phyloP scores from a whole-genome alignment of 2,888 invertebrate species.

The Meta bourneti region DNA sequence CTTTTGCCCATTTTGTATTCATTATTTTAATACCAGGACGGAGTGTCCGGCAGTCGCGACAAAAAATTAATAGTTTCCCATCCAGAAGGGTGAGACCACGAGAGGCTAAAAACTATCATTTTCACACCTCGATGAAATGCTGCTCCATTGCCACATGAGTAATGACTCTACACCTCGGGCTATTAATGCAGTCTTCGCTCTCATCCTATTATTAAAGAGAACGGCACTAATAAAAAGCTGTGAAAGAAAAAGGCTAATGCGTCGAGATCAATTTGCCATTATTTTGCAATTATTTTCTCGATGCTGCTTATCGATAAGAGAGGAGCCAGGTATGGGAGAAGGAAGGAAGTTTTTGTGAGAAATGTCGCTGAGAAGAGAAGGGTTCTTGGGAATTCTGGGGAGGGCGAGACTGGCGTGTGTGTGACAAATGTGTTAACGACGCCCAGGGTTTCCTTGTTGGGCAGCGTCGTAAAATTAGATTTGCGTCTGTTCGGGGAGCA shows the following conservation, averaged over 20 bases:
- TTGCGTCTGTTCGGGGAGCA: slow-evolving; percentile 4
- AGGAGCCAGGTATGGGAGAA: slow-evolving; percentile 7
- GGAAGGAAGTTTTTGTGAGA: slow-evolving; percentile 5
- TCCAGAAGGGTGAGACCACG: slow-evolving; percentile 48
- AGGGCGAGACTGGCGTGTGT: slow-evolving; percentile 39
- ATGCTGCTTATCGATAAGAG: background rate
- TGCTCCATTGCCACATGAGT: slow-evolving; percentile 62
- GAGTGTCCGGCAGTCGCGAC: slow-evolving; percentile 53
- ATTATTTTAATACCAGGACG: slow-evolving; percentile 70
- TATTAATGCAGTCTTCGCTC: slow-evolving; percentile 29
- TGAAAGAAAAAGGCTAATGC: slow-evolving; percentile 28
- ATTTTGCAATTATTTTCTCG: slow-evolving; percentile 64
- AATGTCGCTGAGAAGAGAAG: slow-evolving; percentile 8
- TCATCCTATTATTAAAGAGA: slow-evolving; percentile 65
- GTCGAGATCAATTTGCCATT: slow-evolving; percentile 70
- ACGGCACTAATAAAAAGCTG: slow-evolving; percentile 68
- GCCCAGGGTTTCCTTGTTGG: slow-evolving; percentile 35
- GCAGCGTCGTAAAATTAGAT: background rate
- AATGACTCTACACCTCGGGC: slow-evolving; percentile 52
- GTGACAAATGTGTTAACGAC: slow-evolving; percentile 64
- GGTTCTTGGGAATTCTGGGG: slow-evolving; percentile 41
- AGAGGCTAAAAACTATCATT: slow-evolving; percentile 71
- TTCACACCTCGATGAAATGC: slow-evolving; percentile 75
- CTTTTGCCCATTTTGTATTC: slow-evolving; percentile 28
- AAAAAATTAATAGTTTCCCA: slow-evolving; percentile 72